Evolutionary conservation across 1,140 invertebrate species (phyloP).

Genomic region (Lasaia peninsularis): DNA sequence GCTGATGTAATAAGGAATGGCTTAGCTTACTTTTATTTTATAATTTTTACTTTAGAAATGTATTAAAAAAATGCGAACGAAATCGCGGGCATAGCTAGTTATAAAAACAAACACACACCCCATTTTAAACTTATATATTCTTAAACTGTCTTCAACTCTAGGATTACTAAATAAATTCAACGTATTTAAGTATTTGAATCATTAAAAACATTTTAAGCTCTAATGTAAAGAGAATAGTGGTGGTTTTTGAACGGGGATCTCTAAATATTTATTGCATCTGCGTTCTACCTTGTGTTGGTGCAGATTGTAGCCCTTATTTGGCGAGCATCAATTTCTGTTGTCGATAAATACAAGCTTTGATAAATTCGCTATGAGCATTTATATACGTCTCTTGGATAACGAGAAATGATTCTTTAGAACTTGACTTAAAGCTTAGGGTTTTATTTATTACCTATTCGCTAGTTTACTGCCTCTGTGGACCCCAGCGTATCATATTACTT

Average conservation of each 20-base stretch:
- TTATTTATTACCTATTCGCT: neutral
- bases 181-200: neutral
- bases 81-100: too few relatives aligned
- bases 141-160: neutral
- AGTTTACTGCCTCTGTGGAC: too few relatives aligned
- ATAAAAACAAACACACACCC: too few relatives aligned
- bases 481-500: too few relatives aligned
- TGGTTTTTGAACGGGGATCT: neutral
- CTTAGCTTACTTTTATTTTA: too few relatives aligned
- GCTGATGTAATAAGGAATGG: too few relatives aligned
- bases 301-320: constrained; percentile 21
- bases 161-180: neutral
- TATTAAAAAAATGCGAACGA: too few relatives aligned
- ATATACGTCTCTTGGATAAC: neutral
- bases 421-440: neutral
- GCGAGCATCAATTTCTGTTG: constrained; percentile 22
- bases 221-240: neutral
- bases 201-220: neutral
- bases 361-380: constrained; percentile 10
- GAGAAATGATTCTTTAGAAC: constrained; percentile 3
- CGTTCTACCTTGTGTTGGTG: neutral
- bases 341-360: constrained; percentile 16
- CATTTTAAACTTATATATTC: neutral
- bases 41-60: too few relatives aligned
- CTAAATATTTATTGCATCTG: constrained; percentile 5